Evolutionary conservation across 2,113 vertebrate genomes (phyloP).

Genomic region (Malurus cyaneus): DNA sequence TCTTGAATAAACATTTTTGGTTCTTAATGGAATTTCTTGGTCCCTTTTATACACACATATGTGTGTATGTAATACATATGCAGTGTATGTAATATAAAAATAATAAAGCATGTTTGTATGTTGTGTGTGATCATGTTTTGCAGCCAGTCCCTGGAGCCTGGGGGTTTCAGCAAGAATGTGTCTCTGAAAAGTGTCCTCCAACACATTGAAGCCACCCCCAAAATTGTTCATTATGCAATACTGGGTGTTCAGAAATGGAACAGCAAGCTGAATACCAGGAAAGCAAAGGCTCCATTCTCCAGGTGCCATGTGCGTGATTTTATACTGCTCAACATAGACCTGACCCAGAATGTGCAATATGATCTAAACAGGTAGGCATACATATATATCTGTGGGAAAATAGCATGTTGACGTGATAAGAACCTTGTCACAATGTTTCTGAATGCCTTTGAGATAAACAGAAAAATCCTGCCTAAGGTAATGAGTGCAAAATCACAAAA

Average conservation of each 20-base stretch:
- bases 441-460: neutral
- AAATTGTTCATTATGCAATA: conserved; percentile 90
- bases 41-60: neutral
- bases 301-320: conserved; percentile 93
- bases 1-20: neutral
- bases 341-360: conserved; percentile 97
- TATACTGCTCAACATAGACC: conserved; percentile 92
- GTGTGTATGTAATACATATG: too few relatives aligned
- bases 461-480: neutral
- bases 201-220: conserved; percentile 93
- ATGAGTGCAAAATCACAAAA: neutral
- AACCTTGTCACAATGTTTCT: neutral
- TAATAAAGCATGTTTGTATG: neutral
- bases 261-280: conserved; percentile 76
- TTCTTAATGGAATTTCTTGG: neutral
- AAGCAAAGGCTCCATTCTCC: conserved; percentile 78
- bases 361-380: conserved; percentile 91
- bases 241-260: conserved; percentile 92
- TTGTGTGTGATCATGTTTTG: neutral
- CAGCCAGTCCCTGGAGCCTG: conserved; percentile 78
- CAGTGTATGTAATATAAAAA: neutral
- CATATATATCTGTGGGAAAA: neutral
- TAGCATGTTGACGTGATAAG: neutral
- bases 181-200: conserved; percentile 90
- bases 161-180: conserved; percentile 78